Percentiles rank a stretch among this genome's conserved stretches.
Evolutionary conservation across 2,113 vertebrate genomes (phyloP).

Genomic region (Diadophis punctatus): DNA sequence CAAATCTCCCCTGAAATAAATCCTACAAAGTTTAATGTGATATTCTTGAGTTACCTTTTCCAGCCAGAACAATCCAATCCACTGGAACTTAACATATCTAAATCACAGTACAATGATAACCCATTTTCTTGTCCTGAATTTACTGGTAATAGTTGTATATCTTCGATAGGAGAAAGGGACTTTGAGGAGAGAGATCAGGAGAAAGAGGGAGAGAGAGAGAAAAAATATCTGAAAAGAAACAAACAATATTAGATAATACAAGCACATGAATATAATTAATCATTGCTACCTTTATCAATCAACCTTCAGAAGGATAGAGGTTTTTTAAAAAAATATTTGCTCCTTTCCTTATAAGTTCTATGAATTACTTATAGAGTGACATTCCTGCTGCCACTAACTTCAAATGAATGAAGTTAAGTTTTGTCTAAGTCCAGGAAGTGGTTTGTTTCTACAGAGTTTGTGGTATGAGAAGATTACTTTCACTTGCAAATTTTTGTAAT

Average conservation of each 20-base stretch:
- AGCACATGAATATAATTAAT: neutral
- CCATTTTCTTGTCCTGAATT: neutral
- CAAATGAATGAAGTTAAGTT: neutral
- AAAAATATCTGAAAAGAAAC: neutral
- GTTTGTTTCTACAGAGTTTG: neutral
- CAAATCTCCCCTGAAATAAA: neutral
- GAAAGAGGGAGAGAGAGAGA: neutral
- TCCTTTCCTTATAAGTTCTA: neutral
- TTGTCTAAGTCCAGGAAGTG: neutral
- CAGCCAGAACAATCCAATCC: neutral
- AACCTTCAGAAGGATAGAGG: neutral
- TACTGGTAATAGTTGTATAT: neutral
- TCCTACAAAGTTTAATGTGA: neutral
- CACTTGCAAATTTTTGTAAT: neutral
- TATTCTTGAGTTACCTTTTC: neutral
- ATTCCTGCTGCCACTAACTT: neutral
- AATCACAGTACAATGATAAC: neutral
- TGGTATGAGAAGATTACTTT: slow-evolving; percentile 6
- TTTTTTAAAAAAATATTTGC: neutral
- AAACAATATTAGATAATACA: neutral
- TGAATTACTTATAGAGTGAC: neutral
- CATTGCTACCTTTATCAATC: neutral
- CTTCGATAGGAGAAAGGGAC: neutral
- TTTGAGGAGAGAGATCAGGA: neutral
- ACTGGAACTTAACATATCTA: neutral